phyloP scores from a whole-genome alignment of 2,113 vertebrate species.

The Catharus minimus region DNA sequence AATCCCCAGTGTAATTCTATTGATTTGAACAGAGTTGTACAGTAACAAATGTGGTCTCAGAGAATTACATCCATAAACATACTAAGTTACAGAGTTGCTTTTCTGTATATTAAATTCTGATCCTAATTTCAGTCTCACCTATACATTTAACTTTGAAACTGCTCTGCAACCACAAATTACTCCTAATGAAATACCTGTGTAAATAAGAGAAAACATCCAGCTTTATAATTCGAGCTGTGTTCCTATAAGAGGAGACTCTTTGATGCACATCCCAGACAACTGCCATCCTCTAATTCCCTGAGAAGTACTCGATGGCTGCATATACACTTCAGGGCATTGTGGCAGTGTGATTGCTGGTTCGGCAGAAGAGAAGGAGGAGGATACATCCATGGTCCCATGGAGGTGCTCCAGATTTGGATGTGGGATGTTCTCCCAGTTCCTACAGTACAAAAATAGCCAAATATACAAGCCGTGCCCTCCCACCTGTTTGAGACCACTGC shows the following conservation, averaged over 20 bases:
- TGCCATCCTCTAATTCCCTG: neutral
- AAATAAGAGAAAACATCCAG: neutral
- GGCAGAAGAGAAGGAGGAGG: neutral
- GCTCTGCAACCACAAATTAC: neutral
- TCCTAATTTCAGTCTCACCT: neutral
- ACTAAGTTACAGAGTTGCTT: slow-evolving; percentile 30
- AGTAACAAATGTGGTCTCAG: neutral
- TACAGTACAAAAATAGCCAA: neutral
- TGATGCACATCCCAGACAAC: neutral
- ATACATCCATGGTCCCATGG: neutral
- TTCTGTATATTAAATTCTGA: slow-evolving; percentile 24
- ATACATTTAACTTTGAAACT: neutral
- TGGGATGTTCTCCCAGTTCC: neutral
- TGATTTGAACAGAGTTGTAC: neutral
- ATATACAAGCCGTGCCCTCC: neutral
- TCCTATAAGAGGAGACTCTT: neutral
- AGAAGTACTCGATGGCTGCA: neutral
- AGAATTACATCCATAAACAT: slow-evolving; percentile 26
- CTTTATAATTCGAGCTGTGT: neutral
- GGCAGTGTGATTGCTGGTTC: neutral
- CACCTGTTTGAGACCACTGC: neutral
- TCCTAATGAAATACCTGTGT: neutral
- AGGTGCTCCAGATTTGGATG: neutral
- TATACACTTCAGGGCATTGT: neutral
- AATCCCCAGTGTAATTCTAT: slow-evolving; percentile 26